Evolutionary conservation across 2,797 vertebrate genomes (phyloP).

Genomic region (Gephyroberyx darwinii): DNA sequence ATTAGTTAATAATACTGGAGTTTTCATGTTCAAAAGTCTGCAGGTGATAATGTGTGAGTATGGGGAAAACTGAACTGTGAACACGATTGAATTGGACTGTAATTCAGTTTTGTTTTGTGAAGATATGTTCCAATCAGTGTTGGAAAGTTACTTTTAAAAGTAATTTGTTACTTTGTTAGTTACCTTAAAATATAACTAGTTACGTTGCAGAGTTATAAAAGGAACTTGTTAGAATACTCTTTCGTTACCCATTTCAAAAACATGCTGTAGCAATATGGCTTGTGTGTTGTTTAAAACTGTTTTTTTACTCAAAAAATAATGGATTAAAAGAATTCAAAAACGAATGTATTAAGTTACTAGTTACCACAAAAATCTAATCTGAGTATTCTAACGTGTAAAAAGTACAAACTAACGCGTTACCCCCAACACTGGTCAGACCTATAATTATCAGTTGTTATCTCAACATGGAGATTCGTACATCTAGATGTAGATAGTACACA

Average conservation of each 20-base stretch:
- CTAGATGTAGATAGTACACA: too few species aligned
- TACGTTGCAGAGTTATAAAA: background rate
- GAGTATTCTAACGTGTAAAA: too few species aligned
- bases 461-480: too few species aligned
- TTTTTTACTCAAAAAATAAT: too few species aligned
- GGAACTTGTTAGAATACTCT: background rate
- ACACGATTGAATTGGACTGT: background rate
- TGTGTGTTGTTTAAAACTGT: background rate
- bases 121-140: background rate
- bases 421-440: too few species aligned
- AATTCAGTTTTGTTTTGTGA: slow-evolving; percentile 1
- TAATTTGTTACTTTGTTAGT: background rate
- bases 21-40: background rate
- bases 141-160: background rate
- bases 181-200: background rate
- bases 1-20: background rate
- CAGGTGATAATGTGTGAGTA: too few species aligned
- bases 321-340: too few species aligned
- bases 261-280: background rate
- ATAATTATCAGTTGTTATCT: too few species aligned
- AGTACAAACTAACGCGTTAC: too few species aligned
- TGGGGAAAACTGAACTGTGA: background rate
- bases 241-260: background rate
- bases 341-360: too few species aligned
- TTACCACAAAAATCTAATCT: too few species aligned